A percentile compares a stretch with the other conserved stretches of the same genome.
Evolutionary conservation across 2,888 invertebrate species (phyloP).

Genomic region (Shargacucullia verbasci): DNA sequence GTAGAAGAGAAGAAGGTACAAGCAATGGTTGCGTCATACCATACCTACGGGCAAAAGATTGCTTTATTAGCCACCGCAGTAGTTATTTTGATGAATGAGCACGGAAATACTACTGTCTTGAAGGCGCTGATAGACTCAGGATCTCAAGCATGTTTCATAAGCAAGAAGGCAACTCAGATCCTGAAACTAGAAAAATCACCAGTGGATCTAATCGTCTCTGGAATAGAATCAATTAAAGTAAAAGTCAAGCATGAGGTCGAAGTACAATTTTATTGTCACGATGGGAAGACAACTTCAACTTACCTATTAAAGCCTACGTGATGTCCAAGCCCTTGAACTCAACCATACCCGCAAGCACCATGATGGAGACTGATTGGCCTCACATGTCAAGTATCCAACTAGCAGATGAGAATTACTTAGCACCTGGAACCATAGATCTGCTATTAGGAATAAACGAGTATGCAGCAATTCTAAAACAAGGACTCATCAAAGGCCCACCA

Average conservation of each 20-base stretch:
- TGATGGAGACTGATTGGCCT: too few species aligned
- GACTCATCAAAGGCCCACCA: constrained; percentile 30
- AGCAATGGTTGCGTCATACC: constrained; percentile 20
- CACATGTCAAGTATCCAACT: too few species aligned
- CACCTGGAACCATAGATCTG: constrained; percentile 48
- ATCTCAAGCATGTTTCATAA: constrained; percentile 48
- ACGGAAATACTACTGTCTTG: constrained; percentile 9
- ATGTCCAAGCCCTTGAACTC: constrained; percentile 21
- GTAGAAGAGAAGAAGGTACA: constrained; percentile 23
- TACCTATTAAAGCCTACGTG: constrained; percentile 40
- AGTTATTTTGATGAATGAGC: constrained; percentile 28
- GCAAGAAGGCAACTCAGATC: constrained; percentile 39
- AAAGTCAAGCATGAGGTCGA: constrained; percentile 35
- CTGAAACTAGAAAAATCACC: constrained; percentile 26
- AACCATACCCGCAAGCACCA: too few species aligned
- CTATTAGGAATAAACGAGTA: constrained; percentile 44
- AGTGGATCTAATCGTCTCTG: constrained; percentile 26
- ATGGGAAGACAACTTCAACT: constrained; percentile 14
- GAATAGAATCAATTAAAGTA: constrained; percentile 43
- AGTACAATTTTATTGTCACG: constrained; percentile 17
- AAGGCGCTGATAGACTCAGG: constrained; percentile 53
- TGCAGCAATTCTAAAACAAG: constrained; percentile 5
- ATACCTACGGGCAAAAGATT: neutral
- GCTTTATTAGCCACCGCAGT: constrained; percentile 53
- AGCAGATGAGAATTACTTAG: constrained; percentile 38